Conservation (phyloP, 2,888 invertebrate genomes). For the Synergus japonicus region DNA sequence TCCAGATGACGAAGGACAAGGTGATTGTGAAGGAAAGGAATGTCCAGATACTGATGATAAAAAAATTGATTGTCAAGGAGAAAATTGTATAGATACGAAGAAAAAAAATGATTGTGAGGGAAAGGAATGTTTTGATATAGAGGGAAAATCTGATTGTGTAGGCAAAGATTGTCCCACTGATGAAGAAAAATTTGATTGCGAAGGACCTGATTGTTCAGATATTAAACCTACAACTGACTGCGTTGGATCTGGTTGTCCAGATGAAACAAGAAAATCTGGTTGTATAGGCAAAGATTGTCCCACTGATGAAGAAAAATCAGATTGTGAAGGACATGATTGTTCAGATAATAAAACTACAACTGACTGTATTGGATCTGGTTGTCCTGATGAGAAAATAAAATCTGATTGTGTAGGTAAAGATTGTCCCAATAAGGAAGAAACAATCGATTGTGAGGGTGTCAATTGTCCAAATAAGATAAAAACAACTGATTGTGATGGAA, state of each 20-base stretch:
- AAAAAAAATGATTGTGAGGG: slow-evolving; percentile 2
- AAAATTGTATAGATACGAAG: not conserved
- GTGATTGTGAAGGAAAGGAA: not conserved
- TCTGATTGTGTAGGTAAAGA: slow-evolving; percentile 18
- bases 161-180: slow-evolving; percentile 36
- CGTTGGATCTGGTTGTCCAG: slow-evolving; percentile 24
- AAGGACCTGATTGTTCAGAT: slow-evolving; percentile 23
- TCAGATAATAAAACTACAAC: not conserved
- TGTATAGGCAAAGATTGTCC: slow-evolving; percentile 43
- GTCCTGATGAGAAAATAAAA: not conserved
- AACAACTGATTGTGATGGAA: slow-evolving; percentile 26
- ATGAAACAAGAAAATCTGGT: not conserved
- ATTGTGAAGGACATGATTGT: slow-evolving; percentile 31
- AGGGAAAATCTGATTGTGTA: slow-evolving; percentile 23
- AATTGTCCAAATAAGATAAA: slow-evolving; percentile 30
- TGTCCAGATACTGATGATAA: not conserved
- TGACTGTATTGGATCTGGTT: slow-evolving; percentile 24
- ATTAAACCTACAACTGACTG: not conserved
- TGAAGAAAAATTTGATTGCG: not conserved
- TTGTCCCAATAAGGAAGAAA: slow-evolving; percentile 30
- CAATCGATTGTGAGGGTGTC: slow-evolving; percentile 27
- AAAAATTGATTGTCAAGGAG: not conserved
- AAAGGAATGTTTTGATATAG: slow-evolving; percentile 15
- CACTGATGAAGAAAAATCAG: not conserved
- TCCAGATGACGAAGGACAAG: not conserved